phyloP scores from a whole-genome alignment of 1,140 invertebrate genomes.

The Drosophila bifasciata region DNA sequence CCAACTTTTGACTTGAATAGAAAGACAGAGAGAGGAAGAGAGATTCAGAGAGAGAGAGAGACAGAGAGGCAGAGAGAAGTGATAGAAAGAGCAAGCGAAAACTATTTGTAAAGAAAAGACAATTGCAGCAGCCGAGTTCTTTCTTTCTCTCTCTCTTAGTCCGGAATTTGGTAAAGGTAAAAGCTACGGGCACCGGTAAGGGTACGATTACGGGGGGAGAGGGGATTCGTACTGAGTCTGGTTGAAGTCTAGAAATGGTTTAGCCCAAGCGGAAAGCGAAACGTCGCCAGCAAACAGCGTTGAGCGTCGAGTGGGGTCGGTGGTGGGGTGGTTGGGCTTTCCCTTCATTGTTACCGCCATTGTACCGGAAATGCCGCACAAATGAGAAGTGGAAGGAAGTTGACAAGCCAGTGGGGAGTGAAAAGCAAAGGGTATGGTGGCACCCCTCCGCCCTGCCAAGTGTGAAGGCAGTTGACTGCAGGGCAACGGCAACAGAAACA shows the following conservation, averaged over 20 bases:
- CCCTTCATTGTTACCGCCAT: conserved; percentile 68
- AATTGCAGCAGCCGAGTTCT: conserved; percentile 59
- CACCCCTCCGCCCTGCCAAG: conserved; percentile 17
- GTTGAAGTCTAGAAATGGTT: conserved; percentile 59
- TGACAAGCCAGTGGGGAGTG: conserved; percentile 53
- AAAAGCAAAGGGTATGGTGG: conserved; percentile 1
- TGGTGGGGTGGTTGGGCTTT: conserved; percentile 8
- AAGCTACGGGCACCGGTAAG: too few species aligned
- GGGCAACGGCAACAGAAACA: conserved; percentile 43
- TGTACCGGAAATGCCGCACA: conserved; percentile 79
- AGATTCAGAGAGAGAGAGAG: conserved; percentile 11
- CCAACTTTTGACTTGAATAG: conserved; percentile 66
- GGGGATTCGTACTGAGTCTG: not conserved
- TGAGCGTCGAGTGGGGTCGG: conserved; percentile 29
- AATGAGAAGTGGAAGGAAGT: conserved; percentile 81
- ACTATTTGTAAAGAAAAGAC: conserved; percentile 77
- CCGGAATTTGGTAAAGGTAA: too few species aligned
- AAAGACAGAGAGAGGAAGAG: conserved; percentile 6
- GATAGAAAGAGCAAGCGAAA: conserved; percentile 21
- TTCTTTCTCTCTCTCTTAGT: too few species aligned
- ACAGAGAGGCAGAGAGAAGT: conserved; percentile 8
- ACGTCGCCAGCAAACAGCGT: conserved; percentile 75
- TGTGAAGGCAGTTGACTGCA: conserved; percentile 58
- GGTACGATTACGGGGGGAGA: not conserved
- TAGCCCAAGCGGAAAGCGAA: conserved; percentile 75